Percentiles rank a stretch among this genome's conserved stretches.
Conservation (phyloP, 2,113 vertebrate species). For the Regulus satrapa region DNA sequence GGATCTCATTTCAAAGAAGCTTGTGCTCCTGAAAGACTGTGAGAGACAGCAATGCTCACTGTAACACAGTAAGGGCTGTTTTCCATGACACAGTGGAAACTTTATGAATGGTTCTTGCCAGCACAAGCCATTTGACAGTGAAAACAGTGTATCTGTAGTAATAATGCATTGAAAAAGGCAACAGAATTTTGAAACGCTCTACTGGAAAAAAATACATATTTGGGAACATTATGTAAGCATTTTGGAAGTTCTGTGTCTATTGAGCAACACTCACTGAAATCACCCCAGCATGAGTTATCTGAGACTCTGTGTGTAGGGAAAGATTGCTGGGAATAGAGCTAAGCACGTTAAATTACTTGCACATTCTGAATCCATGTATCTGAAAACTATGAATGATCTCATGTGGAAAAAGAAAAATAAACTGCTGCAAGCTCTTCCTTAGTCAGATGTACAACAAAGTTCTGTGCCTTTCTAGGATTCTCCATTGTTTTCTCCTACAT, state of each 20-base stretch:
- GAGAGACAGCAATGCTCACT: not conserved
- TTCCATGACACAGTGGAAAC: constrained; percentile 33
- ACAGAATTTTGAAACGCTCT: not conserved
- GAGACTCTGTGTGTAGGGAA: not conserved
- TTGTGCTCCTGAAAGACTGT: not conserved
- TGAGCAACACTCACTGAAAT: not conserved
- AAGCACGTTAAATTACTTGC: not conserved
- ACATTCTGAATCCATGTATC: not conserved
- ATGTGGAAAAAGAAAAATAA: not conserved
- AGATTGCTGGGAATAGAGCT: not conserved
- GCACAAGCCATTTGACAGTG: not conserved
- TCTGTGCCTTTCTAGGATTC: not conserved
- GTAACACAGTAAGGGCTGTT: not conserved
- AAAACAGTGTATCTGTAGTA: not conserved
- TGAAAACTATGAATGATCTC: not conserved
- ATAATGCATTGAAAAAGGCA: not conserved
- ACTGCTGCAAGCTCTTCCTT: not conserved
- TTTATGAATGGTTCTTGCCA: not conserved
- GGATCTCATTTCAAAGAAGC: not conserved
- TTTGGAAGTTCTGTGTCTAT: not conserved
- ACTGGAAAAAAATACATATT: not conserved
- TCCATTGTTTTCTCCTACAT: not conserved
- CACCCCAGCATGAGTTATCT: not conserved
- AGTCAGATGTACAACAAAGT: not conserved
- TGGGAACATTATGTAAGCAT: not conserved